Base-by-base conservation (phyloP, 2,797 vertebrate genomes). In the Enteromius trimaculatus region DNA sequence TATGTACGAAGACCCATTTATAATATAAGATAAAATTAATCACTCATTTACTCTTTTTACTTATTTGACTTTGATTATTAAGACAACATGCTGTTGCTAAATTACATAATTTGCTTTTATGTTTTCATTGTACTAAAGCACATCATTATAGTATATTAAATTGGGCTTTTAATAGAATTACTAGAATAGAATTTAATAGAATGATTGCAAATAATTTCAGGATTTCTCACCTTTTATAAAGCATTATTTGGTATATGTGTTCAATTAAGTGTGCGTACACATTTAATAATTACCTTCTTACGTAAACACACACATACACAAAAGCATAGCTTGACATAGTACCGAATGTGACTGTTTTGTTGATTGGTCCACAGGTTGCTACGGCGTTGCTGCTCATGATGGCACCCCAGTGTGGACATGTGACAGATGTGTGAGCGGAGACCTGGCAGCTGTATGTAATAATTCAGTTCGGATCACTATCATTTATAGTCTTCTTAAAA, bases 391-490 rank as follows among this genome's bases (percentile, higher is more conserved):
- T 85, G 94, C 94, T 86, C 92, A 94, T 49, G 95, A 96, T 80
- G 92, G 97, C 86, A 87, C 82, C 26, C 92, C 94, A 31, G 94
- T 94, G 81, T 99, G 98, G 97, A 94, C 95, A 0, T 99, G 98
- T 93, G 96, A 95, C 90, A 96, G 97, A 70, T 99, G 97, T 85
- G 92, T 88, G 58, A 95, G 92, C 88, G 95, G 93, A 92, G 95
- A 95, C 66, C 94, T 97, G 91, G 92, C 94, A 90, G 96, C 97
- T n/a, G 98, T 99, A 97, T 94, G 97, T 95, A 62, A 44, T 64
- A 81, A n/a, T 84, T 80, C 3, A 72, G 6, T 77, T 53, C 21
- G 7, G 14, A n/a, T 23, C 76, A 66, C 65, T 47, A 58, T 31
- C 0, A 17, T 71, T 60, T 80, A 31, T 29, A 8, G 37, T 34